These are phyloP conservation scores for Argentina silus DNA, from an alignment of 2,797 vertebrate genomes.

Conservation along the genomic window DNA sequence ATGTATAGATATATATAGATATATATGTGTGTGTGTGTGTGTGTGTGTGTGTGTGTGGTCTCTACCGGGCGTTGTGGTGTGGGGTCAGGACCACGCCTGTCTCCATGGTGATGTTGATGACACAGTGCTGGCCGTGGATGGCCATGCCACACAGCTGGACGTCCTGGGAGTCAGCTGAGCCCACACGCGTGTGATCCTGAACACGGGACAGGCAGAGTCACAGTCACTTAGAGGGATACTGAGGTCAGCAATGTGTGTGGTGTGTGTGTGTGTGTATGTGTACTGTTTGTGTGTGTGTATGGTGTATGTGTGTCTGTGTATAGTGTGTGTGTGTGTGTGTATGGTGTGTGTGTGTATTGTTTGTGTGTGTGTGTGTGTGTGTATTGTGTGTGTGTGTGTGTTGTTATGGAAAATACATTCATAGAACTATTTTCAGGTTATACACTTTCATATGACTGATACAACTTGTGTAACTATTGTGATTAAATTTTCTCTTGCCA, in stretches of 20 bases:
- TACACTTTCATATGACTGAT: no score
- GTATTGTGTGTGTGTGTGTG: no score
- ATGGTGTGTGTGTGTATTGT: no score
- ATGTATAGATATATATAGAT: no score
- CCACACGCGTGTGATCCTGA: slow-evolving; percentile 69
- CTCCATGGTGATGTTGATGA: slow-evolving; percentile 87
- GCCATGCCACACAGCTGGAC: slow-evolving; percentile 98
- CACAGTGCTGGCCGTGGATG: slow-evolving; percentile 91
- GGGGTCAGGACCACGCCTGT: slow-evolving; percentile 87
- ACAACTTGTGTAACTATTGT: no score
- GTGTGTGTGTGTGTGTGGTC: not conserved
- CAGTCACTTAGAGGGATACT: no score
- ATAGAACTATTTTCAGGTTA: no score
- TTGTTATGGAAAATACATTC: no score
- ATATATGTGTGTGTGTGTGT: no score
- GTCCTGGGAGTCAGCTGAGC: slow-evolving; percentile 93
- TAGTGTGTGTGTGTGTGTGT: not conserved
- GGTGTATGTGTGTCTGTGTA: slow-evolving; percentile 7
- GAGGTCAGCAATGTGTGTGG: no score
- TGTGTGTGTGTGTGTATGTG: not conserved
- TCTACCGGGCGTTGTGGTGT: slow-evolving; percentile 89
- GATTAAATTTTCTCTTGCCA: no score
- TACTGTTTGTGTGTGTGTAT: not conserved
- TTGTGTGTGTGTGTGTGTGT: no score
- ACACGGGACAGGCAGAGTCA: not conserved